Evolutionary conservation across 2,888 invertebrate species (phyloP).

Genomic region (Apamea sordens): DNA sequence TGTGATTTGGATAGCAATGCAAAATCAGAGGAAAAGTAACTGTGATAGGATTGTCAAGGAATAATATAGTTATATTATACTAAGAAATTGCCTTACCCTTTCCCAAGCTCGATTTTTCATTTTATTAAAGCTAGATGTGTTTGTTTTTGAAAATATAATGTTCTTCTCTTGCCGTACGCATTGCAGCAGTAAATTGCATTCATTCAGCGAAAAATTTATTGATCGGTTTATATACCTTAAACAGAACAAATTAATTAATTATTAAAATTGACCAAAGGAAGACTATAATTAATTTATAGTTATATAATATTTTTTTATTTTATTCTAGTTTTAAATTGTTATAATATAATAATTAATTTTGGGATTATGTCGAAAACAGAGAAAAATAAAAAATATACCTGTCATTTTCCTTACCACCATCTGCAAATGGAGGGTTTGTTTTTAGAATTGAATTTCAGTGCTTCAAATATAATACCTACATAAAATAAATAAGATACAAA

Average conservation of each 20-base stretch:
- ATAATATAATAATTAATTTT: neutral
- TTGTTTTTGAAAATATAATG: constrained; percentile 75
- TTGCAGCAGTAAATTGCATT: constrained; percentile 80
- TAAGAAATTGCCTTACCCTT: constrained; percentile 72
- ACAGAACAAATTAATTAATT: neutral
- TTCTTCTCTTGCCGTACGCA: constrained; percentile 83
- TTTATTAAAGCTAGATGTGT: constrained; percentile 69
- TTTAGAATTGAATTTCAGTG: neutral
- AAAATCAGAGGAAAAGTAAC: too few relatives aligned
- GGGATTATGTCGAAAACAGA: neutral
- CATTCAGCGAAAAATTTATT: constrained; percentile 80
- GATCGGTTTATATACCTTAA: constrained; percentile 64
- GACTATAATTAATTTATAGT: neutral
- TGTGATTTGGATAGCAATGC: neutral
- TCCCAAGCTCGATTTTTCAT: constrained; percentile 82
- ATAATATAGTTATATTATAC: neutral
- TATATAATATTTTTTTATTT: neutral
- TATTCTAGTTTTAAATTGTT: neutral
- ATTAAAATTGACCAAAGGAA: neutral
- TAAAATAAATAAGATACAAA: neutral
- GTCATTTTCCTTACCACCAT: constrained; percentile 55
- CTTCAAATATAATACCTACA: neutral
- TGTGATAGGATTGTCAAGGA: neutral
- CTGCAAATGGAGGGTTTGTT: constrained; percentile 45
- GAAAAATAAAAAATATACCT: constrained; percentile 39